Conservation (phyloP, 2,797 vertebrate genomes). For the Sphenopsis melanotis region DNA sequence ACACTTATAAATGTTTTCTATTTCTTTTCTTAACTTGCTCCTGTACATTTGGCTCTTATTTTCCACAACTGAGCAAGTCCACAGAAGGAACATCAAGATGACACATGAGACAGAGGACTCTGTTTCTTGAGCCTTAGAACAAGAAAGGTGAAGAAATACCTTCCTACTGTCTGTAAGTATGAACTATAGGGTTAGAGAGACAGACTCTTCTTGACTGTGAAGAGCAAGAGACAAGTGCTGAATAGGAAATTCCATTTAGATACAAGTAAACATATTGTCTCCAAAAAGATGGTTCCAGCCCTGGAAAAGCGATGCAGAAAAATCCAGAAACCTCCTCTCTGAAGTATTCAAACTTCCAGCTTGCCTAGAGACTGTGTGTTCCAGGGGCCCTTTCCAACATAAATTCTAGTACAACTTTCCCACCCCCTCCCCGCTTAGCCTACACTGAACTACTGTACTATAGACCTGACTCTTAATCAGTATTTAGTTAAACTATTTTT, state of each 20-base stretch:
- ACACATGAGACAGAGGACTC: background rate
- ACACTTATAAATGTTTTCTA: background rate
- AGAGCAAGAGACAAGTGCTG: background rate
- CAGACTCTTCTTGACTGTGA: background rate
- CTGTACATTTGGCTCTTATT: background rate
- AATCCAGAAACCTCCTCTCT: background rate
- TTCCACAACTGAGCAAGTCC: background rate
- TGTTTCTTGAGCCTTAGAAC: background rate
- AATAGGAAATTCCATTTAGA: background rate
- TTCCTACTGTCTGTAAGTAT: background rate
- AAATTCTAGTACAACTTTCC: background rate
- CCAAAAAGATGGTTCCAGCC: background rate
- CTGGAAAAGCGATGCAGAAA: background rate
- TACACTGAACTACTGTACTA: background rate
- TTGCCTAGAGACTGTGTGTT: background rate
- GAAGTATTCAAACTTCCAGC: background rate
- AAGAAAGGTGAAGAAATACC: background rate
- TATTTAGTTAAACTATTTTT: background rate
- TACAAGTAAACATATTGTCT: background rate
- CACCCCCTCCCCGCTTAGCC: background rate
- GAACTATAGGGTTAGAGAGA: background rate
- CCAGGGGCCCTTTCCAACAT: background rate
- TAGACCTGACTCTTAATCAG: background rate
- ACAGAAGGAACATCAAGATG: background rate
- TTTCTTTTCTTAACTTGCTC: background rate